These are phyloP conservation scores for Nemurella pictetii DNA, from an alignment of 2,888 invertebrate genomes.

Conservation along the genomic window DNA sequence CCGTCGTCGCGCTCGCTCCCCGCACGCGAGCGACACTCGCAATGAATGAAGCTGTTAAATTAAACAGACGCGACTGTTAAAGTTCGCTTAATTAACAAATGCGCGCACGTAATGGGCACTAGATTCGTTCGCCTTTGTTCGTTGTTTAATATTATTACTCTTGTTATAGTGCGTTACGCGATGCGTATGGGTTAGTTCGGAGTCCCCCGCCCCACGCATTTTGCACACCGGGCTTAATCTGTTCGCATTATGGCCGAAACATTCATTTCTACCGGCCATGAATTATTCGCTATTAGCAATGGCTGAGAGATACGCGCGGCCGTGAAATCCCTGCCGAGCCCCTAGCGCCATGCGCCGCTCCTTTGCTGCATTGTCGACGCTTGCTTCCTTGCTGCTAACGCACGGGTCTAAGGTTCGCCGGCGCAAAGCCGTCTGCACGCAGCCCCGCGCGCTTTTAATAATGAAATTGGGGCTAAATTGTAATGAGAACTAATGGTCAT, in stretches of 20 bases:
- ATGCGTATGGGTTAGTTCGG: neutral
- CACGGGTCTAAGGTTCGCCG: neutral
- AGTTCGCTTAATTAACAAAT: neutral
- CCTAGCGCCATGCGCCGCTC: neutral
- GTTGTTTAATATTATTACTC: neutral
- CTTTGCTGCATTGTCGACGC: neutral
- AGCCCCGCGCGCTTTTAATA: conserved; percentile 22
- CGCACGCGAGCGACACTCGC: neutral
- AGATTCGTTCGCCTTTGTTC: neutral
- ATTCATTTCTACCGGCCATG: conserved; percentile 10
- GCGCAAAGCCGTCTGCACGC: neutral
- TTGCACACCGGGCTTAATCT: neutral
- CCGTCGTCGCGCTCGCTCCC: neutral
- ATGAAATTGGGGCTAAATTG: conserved; percentile 32
- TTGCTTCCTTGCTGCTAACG: neutral
- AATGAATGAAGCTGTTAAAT: neutral
- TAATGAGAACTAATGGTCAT: conserved; percentile 36
- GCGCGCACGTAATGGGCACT: neutral
- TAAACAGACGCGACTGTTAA: neutral
- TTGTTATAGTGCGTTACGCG: neutral
- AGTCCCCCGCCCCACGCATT: neutral
- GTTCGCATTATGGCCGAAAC: neutral
- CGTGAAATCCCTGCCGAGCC: neutral
- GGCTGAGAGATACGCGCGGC: neutral
- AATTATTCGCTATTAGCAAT: neutral